Evolutionary conservation across 2,888 invertebrate species (phyloP), one percentile per base, ranked within the genome.

Genomic region (Meghimatium bilineatum): DNA sequence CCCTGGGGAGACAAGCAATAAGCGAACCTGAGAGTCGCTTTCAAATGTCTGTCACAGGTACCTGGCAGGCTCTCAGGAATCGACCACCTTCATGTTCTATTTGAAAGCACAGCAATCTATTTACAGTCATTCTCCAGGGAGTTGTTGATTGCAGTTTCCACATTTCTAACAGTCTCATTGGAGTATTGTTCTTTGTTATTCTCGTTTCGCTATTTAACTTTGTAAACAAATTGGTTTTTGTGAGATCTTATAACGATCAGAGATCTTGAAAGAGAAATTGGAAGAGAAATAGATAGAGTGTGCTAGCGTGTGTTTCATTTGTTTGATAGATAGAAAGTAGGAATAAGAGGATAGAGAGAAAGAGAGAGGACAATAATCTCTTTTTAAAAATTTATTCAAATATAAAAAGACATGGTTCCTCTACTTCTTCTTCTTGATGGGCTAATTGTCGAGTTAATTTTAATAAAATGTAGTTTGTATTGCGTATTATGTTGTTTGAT

Each of bases 31-130:
- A 49, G 49, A 49, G 49, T 23, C 17, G 49, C 32, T 74, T 74
- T 74, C 44, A 74, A 74, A 49, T 29, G 49, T 74, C 74, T 49
- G 38, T 74, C 49, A 49, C 29, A 74, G 49, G 74, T 74, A 74
- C 49, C 74, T 49, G 74, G 49, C 44, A n/a, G 14, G 74, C 74
- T 74, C 74, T 74, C 74, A 32, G 74, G 14, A 49, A 74, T 49
- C 74, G 74, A 74, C 74, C 49, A 29, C 49, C 29, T 26, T 52
- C 74, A n/a, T 8, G 74, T 29, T 6, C 44, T 29, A 29, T 5
- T 20, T 49, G 74, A 74, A 49, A 74, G 44, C 74, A 14, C 17
- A 29, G 74, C 74, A 44, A 49, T 74, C 49, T 74, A 74, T 74
- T 74, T 44, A 74, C 74, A 49, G 32, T 74, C 49, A 49, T 14